These are phyloP conservation scores for Bimastos eiseni DNA, from an alignment of 2,888 invertebrate genomes.

Conservation along the genomic window DNA sequence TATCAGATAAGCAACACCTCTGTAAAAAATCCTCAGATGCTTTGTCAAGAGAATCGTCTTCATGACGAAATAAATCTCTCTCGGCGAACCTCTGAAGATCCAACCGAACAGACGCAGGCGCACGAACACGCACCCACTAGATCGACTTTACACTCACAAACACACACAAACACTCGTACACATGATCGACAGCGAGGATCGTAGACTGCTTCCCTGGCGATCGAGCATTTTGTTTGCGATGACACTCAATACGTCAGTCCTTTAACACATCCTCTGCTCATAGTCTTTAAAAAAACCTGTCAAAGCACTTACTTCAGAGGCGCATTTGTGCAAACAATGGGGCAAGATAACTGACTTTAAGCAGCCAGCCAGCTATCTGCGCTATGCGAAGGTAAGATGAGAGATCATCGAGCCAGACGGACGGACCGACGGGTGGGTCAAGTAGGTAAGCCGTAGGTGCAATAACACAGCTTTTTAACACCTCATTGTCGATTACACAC, in stretches of 20 bases:
- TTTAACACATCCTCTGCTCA: neutral
- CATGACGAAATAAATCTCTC: neutral
- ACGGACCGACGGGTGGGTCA: neutral
- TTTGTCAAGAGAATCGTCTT: neutral
- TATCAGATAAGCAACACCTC: neutral
- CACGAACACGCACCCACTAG: no score
- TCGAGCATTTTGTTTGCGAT: neutral
- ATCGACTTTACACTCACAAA: no score
- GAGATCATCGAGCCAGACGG: neutral
- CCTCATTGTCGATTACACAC: constrained; percentile 13
- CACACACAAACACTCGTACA: neutral
- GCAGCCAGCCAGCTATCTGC: neutral
- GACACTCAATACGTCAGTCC: neutral
- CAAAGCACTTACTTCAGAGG: neutral
- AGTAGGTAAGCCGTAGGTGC: neutral
- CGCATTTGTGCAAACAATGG: neutral
- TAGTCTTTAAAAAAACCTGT: neutral
- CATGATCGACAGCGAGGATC: constrained; percentile 13
- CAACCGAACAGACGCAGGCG: neutral
- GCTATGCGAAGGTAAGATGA: neutral
- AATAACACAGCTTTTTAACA: constrained; percentile 13
- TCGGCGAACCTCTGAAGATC: neutral
- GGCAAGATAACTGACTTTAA: neutral
- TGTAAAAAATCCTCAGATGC: neutral
- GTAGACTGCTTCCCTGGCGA: neutral